Evolutionary conservation across 2,888 invertebrate species (phyloP).

Genomic region (Amitus sp.): DNA sequence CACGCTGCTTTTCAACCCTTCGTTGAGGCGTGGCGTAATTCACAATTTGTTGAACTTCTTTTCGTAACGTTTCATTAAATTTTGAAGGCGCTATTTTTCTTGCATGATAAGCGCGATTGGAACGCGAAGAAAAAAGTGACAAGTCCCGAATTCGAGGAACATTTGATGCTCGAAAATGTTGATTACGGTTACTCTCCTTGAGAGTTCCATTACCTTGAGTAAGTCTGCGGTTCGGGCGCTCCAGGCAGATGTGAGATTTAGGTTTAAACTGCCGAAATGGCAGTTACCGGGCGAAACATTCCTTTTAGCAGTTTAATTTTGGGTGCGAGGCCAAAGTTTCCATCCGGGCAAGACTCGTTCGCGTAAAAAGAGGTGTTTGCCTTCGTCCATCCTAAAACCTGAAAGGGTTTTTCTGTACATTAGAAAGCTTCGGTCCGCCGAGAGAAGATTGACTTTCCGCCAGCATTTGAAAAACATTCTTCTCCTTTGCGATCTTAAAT

Average conservation of each 20-base stretch:
- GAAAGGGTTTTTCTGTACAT: slow-evolving; percentile 58
- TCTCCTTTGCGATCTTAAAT: not conserved
- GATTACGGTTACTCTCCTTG: slow-evolving; percentile 7
- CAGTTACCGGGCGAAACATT: slow-evolving; percentile 40
- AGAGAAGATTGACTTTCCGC: slow-evolving; percentile 48
- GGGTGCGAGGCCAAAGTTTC: slow-evolving; percentile 51
- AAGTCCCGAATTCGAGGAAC: not conserved
- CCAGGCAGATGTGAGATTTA: too few relatives aligned
- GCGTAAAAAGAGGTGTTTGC: slow-evolving; percentile 49
- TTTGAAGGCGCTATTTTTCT: not conserved
- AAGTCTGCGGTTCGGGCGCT: slow-evolving; percentile 14
- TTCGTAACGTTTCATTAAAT: not conserved
- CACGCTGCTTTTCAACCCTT: slow-evolving; percentile 2
- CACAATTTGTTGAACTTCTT: slow-evolving; percentile 1
- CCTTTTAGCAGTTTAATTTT: slow-evolving; percentile 49
- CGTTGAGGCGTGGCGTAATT: not conserved
- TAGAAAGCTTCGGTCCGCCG: slow-evolving; percentile 45
- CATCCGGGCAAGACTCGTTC: slow-evolving; percentile 19
- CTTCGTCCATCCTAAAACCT: slow-evolving; percentile 52
- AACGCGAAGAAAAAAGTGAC: too few relatives aligned
- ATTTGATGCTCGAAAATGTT: slow-evolving; percentile 1
- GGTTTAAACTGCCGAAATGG: not conserved
- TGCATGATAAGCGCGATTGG: not conserved
- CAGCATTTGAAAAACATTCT: too few relatives aligned
- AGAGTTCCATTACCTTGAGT: slow-evolving; percentile 33